Conservation (phyloP, 2,888 invertebrate genomes). For the Drosophila rellima region DNA sequence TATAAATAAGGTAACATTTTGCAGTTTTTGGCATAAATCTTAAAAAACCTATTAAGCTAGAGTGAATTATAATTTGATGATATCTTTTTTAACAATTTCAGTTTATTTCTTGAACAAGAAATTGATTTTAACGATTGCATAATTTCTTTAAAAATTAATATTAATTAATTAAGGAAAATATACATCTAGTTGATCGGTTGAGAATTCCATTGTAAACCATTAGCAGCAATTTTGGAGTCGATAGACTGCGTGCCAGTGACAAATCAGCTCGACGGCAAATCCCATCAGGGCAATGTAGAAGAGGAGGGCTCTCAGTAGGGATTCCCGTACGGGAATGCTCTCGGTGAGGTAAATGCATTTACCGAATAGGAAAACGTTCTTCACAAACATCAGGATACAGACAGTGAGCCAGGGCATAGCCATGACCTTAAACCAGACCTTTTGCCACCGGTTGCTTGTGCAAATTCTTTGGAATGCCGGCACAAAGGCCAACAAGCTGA, state of each 20-base stretch:
- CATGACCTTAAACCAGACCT: not conserved
- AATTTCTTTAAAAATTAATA: not conserved
- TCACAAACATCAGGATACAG: not conserved
- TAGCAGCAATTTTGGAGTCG: not conserved
- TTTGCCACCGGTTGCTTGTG: no score
- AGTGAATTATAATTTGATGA: no score
- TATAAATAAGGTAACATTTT: no score
- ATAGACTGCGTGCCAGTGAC: conserved; percentile 5
- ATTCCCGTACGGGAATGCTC: not conserved
- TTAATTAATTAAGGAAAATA: not conserved
- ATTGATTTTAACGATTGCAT: no score
- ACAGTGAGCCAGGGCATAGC: not conserved
- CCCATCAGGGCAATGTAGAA: conserved; percentile 5
- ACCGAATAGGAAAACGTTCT: not conserved
- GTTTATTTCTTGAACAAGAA: no score
- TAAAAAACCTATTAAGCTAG: no score
- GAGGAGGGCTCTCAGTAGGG: not conserved
- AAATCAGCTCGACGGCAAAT: conserved; percentile 2
- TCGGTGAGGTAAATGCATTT: not conserved
- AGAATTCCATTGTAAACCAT: not conserved
- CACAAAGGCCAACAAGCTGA: not conserved
- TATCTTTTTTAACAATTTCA: no score
- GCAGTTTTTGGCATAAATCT: no score
- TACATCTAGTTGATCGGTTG: not conserved
- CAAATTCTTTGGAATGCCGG: not conserved